These are phyloP conservation scores for Chrysina gloriosa DNA, from an alignment of 2,888 invertebrate genomes.

Conservation along the genomic window DNA sequence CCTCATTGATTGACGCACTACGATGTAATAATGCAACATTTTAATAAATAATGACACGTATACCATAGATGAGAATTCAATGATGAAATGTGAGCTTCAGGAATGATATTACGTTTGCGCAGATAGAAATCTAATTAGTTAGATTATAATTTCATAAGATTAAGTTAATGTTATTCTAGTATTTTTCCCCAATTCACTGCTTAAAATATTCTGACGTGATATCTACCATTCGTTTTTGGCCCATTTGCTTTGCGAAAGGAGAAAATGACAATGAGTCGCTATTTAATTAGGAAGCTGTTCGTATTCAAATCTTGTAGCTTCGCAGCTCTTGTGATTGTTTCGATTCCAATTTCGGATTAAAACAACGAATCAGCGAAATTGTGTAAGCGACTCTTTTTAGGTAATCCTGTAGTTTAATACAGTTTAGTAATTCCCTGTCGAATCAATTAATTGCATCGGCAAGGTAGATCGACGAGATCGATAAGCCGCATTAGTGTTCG, in stretches of 20 bases:
- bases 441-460: neutral
- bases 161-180: too few species aligned
- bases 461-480: neutral
- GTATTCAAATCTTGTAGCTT: slow-evolving; percentile 1
- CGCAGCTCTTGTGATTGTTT: slow-evolving; percentile 2
- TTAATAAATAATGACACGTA: too few species aligned
- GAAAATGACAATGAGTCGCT: neutral
- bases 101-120: too few species aligned
- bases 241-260: neutral
- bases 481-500: neutral
- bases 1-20: neutral
- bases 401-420: slow-evolving; percentile 4
- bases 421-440: neutral
- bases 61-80: too few species aligned
- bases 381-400: slow-evolving; percentile 5
- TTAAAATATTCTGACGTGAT: neutral
- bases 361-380: slow-evolving; percentile 7
- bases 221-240: neutral
- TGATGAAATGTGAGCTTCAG: too few species aligned
- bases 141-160: too few species aligned
- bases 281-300: neutral
- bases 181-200: too few species aligned
- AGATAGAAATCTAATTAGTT: too few species aligned
- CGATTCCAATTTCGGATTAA: neutral
- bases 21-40: neutral